A percentile compares a stretch with the other conserved stretches of the same genome.
phyloP scores from a whole-genome alignment of 2,113 vertebrate species.

The Raja brachyura region DNA sequence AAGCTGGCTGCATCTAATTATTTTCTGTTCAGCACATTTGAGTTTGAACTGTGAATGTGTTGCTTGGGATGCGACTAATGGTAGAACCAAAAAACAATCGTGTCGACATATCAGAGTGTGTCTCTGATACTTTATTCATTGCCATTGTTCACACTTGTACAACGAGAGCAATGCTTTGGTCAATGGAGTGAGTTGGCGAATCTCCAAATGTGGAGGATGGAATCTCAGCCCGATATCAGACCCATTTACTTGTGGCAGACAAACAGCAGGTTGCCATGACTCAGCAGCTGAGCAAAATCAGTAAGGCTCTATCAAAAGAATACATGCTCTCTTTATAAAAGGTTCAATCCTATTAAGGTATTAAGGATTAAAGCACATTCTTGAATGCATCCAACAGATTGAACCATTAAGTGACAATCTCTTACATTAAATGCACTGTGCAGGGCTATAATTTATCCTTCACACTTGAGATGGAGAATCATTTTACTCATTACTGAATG shows the following conservation, averaged over 20 bases:
- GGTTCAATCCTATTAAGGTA: conserved; percentile 14
- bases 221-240: not conserved
- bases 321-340: not conserved
- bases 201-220: no score
- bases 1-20: conserved; percentile 21
- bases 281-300: not conserved
- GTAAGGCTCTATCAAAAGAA: not conserved
- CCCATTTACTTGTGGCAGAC: not conserved
- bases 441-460: not conserved
- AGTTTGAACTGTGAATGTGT: not conserved
- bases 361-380: conserved; percentile 32
- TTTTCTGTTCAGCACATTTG: not conserved
- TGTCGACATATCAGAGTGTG: not conserved
- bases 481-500: not conserved
- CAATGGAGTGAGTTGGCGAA: not conserved
- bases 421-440: not conserved
- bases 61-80: not conserved
- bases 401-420: conserved; percentile 21
- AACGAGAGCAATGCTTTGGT: not conserved
- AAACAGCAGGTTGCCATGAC: not conserved
- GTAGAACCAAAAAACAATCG: not conserved
- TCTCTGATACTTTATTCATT: not conserved
- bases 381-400: conserved; percentile 24
- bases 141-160: not conserved
- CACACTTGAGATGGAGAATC: conserved; percentile 1